phyloP scores from a whole-genome alignment of 1,140 invertebrate genomes.

The Plectrocnemia conspersa region DNA sequence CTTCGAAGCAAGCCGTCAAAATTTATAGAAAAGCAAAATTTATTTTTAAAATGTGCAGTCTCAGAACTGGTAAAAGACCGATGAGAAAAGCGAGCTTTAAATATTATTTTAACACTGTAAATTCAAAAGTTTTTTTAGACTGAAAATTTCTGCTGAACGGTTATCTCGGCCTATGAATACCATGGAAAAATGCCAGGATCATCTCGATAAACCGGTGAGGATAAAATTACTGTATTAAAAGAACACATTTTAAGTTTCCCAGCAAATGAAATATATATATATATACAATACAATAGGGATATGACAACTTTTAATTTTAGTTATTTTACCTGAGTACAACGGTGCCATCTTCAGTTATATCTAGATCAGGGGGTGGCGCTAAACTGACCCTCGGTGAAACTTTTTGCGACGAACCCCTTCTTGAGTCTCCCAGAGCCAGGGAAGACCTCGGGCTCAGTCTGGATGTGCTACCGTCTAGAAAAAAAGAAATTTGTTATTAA shows the following conservation, averaged over 20 bases:
- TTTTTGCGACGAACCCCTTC: conserved; percentile 25
- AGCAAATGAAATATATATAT: neutral
- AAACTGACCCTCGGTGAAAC: conserved; percentile 22
- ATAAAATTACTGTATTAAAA: neutral
- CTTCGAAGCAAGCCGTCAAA: too few species aligned
- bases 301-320: too few species aligned
- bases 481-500: too few species aligned
- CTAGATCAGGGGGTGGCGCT: conserved; percentile 25
- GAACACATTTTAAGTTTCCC: too few species aligned
- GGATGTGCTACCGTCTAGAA: conserved; percentile 7
- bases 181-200: neutral
- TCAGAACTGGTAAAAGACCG: too few species aligned
- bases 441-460: conserved; percentile 28
- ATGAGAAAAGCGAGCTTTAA: too few species aligned
- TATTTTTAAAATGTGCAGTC: too few species aligned
- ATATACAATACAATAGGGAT: too few species aligned
- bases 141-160: too few species aligned
- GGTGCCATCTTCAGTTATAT: conserved; percentile 40
- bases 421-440: conserved; percentile 13
- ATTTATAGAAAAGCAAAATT: too few species aligned
- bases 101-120: too few species aligned
- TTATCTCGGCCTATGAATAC: neutral
- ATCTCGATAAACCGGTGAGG: neutral
- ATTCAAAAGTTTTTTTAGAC: too few species aligned
- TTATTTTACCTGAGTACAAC: conserved; percentile 44